Percentiles rank a stretch among this genome's conserved stretches.
phyloP scores from a whole-genome alignment of 2,797 vertebrate species.

The Margarornis squamiger region DNA sequence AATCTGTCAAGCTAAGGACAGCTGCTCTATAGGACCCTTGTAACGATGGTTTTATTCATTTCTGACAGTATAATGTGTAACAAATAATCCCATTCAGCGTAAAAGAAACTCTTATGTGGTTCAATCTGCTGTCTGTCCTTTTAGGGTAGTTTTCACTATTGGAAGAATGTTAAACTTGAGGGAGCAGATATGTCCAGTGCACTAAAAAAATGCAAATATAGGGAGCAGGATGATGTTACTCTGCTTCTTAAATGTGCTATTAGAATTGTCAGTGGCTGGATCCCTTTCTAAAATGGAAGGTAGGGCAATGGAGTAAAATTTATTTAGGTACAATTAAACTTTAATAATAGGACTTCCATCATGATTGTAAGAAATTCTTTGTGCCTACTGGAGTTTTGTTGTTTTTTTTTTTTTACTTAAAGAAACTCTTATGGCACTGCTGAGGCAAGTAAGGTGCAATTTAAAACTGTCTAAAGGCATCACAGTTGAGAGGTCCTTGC shows the following conservation, averaged over 20 bases:
- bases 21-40: neutral
- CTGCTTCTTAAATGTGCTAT: neutral
- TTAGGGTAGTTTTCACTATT: neutral
- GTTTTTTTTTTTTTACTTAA: neutral
- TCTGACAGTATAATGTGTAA: neutral
- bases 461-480: neutral
- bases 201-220: neutral
- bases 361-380: neutral
- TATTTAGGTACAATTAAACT: neutral
- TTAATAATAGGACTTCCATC: neutral
- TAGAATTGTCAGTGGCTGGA: neutral
- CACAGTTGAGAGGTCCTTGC: neutral
- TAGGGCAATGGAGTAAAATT: neutral
- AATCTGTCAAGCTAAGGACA: neutral
- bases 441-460: neutral
- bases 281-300: neutral
- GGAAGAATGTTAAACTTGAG: neutral
- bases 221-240: neutral
- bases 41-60: neutral
- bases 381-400: conserved; percentile 3
- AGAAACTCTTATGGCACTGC: neutral
- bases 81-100: neutral
- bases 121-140: neutral
- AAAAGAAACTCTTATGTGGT: neutral
- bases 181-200: neutral